A percentile compares a stretch with the other conserved stretches of the same genome.
Conservation (phyloP, 2,113 vertebrate genomes). For the Thunnus maccoyii region DNA sequence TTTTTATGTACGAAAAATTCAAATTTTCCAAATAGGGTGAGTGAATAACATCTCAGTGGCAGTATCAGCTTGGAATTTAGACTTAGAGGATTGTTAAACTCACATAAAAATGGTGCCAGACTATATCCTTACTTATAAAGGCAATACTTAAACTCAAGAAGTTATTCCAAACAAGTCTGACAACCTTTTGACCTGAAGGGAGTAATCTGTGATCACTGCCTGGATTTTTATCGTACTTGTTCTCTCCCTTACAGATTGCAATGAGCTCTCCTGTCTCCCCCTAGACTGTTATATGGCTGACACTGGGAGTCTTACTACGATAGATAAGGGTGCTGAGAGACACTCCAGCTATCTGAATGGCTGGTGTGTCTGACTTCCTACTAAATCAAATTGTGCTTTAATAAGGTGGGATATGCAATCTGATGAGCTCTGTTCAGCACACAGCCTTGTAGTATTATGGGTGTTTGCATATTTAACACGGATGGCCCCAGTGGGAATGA, state of each 20-base stretch:
- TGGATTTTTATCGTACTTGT: constrained; percentile 28
- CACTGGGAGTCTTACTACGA: constrained; percentile 2
- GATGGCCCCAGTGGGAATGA: not conserved
- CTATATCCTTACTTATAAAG: not conserved
- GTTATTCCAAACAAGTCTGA: constrained; percentile 23
- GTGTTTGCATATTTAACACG: constrained; percentile 6
- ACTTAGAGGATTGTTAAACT: not conserved
- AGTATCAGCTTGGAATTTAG: not conserved
- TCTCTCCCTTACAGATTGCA: not conserved
- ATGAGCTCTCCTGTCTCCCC: constrained; percentile 9
- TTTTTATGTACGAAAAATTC: not conserved
- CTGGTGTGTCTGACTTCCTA: not conserved
- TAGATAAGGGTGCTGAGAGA: constrained; percentile 13
- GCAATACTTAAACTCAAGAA: not conserved
- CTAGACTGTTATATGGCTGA: constrained; percentile 10
- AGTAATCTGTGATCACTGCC: not conserved
- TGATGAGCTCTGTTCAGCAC: constrained; percentile 11
- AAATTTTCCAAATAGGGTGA: not conserved
- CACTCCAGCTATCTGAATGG: not conserved
- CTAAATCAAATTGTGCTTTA: constrained; percentile 22
- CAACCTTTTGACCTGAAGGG: constrained; percentile 14
- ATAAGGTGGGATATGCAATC: constrained; percentile 13
- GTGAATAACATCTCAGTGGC: not conserved
- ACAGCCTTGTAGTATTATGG: not conserved
- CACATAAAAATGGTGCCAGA: not conserved